Conservation (phyloP, 2,888 invertebrate genomes). For the Pyrochroa serraticornis region DNA sequence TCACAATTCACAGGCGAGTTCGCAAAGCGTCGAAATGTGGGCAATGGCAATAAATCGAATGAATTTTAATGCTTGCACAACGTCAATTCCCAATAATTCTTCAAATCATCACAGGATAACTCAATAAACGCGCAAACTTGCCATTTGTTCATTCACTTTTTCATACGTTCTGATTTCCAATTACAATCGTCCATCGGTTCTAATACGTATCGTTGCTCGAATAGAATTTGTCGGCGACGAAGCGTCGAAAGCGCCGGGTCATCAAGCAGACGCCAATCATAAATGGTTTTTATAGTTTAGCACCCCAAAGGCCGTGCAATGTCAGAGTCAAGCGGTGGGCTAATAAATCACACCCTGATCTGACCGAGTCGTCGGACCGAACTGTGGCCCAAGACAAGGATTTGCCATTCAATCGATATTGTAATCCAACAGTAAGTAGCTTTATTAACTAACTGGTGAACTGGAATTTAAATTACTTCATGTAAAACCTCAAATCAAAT, state of each 20-base stretch:
- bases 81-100: conserved; percentile 25
- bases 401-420: conserved; percentile 29
- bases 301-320: conserved; percentile 48
- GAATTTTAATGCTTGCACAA: conserved; percentile 17
- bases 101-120: conserved; percentile 21
- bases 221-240: conserved; percentile 18
- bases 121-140: conserved; percentile 22
- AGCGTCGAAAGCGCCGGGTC: conserved; percentile 32
- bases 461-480: conserved; percentile 1
- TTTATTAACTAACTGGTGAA: conserved; percentile 23
- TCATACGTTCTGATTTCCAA: conserved; percentile 24
- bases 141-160: conserved; percentile 23
- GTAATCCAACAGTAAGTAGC: conserved; percentile 30
- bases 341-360: conserved; percentile 39
- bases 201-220: conserved; percentile 11
- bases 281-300: conserved; percentile 48
- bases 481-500: too few species aligned
- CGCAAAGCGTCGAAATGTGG: not conserved
- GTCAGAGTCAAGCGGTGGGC: conserved; percentile 48
- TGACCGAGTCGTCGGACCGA: conserved; percentile 21
- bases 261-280: conserved; percentile 47
- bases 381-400: conserved; percentile 29
- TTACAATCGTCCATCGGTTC: conserved; percentile 19
- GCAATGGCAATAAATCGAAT: conserved; percentile 1
- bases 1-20: not conserved